phyloP scores from a whole-genome alignment of 2,888 invertebrate species.

The Alsophila aescularia region DNA sequence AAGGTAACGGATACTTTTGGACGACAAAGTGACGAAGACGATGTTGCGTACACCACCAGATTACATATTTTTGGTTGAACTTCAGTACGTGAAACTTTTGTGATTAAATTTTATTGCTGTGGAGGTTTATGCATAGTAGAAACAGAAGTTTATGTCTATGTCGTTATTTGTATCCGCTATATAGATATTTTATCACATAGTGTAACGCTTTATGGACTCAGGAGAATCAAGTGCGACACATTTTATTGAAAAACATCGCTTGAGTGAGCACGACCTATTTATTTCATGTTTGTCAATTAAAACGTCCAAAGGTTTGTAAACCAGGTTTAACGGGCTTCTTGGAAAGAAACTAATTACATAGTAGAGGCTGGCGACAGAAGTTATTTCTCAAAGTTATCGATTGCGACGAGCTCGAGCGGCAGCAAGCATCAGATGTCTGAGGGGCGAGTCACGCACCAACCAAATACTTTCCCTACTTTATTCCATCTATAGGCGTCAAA shows the following conservation, averaged over 20 bases:
- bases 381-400: slow-evolving; percentile 35
- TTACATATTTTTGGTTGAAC: slow-evolving; percentile 12
- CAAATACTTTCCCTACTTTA: slow-evolving; percentile 32
- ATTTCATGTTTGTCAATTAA: neutral
- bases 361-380: slow-evolving; percentile 20
- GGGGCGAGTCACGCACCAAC: slow-evolving; percentile 26
- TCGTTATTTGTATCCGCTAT: neutral
- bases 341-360: slow-evolving; percentile 27
- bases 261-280: neutral
- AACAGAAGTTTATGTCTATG: slow-evolving; percentile 1
- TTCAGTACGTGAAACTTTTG: neutral
- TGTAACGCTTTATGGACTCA: too few species aligned
- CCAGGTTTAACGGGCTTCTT: slow-evolving; percentile 12
- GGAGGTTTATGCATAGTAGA: too few species aligned
- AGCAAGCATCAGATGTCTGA: slow-evolving; percentile 25
- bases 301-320: neutral
- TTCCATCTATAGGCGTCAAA: slow-evolving; percentile 28
- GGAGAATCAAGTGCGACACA: too few species aligned
- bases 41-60: slow-evolving; percentile 10
- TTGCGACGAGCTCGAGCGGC: slow-evolving; percentile 19
- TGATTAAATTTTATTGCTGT: slow-evolving; percentile 9
- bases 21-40: neutral
- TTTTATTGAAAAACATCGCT: too few species aligned
- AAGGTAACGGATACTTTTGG: slow-evolving; percentile 9
- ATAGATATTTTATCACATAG: too few species aligned